Evolutionary conservation across 53 echinoderm and acorn worm species (phyloP).

Genomic region (Mesocentrotus franciscanus): DNA sequence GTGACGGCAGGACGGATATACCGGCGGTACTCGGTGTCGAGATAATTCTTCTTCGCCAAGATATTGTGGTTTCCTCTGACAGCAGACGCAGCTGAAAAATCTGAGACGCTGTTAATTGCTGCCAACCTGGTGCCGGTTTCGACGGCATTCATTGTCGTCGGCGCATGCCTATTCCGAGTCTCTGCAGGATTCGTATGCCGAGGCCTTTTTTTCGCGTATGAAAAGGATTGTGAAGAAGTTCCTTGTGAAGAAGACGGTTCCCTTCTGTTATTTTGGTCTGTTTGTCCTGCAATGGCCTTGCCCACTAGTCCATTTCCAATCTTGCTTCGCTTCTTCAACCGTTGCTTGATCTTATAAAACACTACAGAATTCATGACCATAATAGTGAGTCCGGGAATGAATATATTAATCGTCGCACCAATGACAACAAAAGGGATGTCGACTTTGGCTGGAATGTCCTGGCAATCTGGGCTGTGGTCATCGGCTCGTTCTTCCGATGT

Average conservation of each 20-base stretch:
- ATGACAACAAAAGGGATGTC: conserved; percentile 73
- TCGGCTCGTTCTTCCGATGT: conserved; percentile 36
- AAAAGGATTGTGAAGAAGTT: not conserved
- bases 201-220: not conserved
- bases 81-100: not conserved
- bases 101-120: not conserved
- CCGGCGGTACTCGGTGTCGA: conserved; percentile 59
- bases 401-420: conserved; percentile 73
- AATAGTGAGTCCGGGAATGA: conserved; percentile 64
- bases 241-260: not conserved
- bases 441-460: conserved; percentile 69
- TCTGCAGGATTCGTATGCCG: not conserved
- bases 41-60: not conserved
- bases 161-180: not conserved
- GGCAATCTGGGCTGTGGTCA: conserved; percentile 73
- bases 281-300: not conserved
- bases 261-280: not conserved
- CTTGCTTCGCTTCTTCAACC: conserved; percentile 43
- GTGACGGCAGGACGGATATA: conserved; percentile 76
- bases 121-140: not conserved
- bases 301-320: conserved; percentile 40
- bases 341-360: conserved; percentile 59
- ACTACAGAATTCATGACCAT: conserved; percentile 64
- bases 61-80: not conserved
- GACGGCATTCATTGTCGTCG: not conserved